Evolutionary conservation across 1,140 invertebrate species (phyloP).

Genomic region (Zaprionus capensis): DNA sequence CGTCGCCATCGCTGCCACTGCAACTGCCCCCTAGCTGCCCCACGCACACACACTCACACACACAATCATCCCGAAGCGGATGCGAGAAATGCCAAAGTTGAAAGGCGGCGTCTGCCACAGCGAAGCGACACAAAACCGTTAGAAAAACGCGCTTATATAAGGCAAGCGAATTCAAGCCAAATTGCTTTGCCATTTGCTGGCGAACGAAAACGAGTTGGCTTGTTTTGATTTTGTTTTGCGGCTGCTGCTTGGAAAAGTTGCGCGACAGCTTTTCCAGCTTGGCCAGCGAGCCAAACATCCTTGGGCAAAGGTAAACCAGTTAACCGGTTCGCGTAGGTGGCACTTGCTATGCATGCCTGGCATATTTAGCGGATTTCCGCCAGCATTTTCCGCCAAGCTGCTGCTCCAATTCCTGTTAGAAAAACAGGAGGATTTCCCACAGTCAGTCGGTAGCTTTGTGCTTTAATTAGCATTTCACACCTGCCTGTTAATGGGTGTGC

Average conservation of each 20-base stretch:
- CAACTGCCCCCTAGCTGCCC: constrained; percentile 19
- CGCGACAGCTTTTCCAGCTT: constrained; percentile 62
- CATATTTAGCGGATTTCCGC: constrained; percentile 44
- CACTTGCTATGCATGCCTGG: constrained; percentile 27
- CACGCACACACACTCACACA: constrained; percentile 28
- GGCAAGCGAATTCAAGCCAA: constrained; percentile 37
- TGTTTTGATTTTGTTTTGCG: constrained; percentile 61
- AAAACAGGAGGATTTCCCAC: constrained; percentile 33
- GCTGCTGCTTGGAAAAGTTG: constrained; percentile 62
- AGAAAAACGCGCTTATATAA: constrained; percentile 67
- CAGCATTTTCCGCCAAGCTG: constrained; percentile 1
- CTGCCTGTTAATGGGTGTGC: constrained; percentile 31
- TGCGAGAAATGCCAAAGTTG: constrained; percentile 71
- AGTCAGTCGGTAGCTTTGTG: constrained; percentile 2
- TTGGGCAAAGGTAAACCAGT: constrained; percentile 80
- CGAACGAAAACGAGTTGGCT: constrained; percentile 66
- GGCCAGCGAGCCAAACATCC: constrained; percentile 59
- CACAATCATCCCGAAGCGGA: constrained; percentile 35
- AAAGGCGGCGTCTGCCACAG: constrained; percentile 59
- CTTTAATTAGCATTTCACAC: constrained; percentile 46
- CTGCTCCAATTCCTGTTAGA: constrained; percentile 29
- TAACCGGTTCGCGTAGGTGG: constrained; percentile 67
- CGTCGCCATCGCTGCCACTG: constrained; percentile 12
- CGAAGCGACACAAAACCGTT: constrained; percentile 38
- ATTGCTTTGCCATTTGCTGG: constrained; percentile 65